A percentile compares a stretch with the other conserved stretches of the same genome.
Evolutionary conservation across 2,113 vertebrate genomes (phyloP).

Genomic region (Leucoraja erinaceus): DNA sequence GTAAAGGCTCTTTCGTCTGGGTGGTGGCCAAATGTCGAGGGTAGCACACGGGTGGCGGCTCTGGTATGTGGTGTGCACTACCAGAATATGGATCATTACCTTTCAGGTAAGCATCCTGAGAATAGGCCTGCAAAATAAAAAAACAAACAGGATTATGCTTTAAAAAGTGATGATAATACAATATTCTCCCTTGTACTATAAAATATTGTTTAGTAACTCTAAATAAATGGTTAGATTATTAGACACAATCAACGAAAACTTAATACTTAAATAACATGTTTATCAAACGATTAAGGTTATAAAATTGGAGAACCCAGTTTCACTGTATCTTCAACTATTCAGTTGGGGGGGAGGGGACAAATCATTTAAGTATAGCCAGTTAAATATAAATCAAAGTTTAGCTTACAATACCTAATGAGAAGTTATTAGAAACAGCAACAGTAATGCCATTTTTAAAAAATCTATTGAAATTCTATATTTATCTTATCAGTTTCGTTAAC

Average conservation of each 20-base stretch:
- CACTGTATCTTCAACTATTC: too few species aligned
- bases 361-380: not conserved
- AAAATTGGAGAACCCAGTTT: too few species aligned
- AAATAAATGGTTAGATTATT: too few species aligned
- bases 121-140: slow-evolving; percentile 73
- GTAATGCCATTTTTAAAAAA: not conserved
- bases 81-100: slow-evolving; percentile 83
- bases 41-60: slow-evolving; percentile 82
- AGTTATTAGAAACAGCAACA: not conserved
- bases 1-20: slow-evolving; percentile 47
- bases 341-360: too few species aligned
- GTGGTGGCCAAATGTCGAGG: slow-evolving; percentile 56
- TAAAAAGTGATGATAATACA: not conserved
- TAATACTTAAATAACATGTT: too few species aligned
- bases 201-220: too few species aligned
- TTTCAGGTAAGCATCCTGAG: slow-evolving; percentile 90
- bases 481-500: not conserved
- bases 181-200: not conserved
- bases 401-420: not conserved
- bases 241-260: too few species aligned
- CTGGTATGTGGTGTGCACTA: slow-evolving; percentile 81
- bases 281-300: too few species aligned
- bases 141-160: not conserved
- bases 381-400: not conserved
- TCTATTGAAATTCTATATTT: not conserved